These are phyloP conservation scores for Epicampocera succincta DNA, from an alignment of 2,888 invertebrate species.

Conservation along the genomic window DNA sequence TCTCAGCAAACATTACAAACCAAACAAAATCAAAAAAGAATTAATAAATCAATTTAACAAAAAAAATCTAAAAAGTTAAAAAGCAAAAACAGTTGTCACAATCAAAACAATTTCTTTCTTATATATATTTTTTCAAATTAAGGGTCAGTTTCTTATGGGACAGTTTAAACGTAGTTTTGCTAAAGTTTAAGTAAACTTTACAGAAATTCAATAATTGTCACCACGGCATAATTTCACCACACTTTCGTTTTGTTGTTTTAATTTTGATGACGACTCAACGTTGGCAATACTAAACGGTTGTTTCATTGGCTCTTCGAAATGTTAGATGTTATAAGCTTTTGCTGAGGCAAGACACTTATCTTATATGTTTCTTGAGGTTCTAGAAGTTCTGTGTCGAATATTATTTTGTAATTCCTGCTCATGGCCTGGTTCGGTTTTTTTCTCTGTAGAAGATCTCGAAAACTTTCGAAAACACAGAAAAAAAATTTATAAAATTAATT, in stretches of 20 bases:
- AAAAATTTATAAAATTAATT: no score
- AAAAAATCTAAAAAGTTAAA: conserved; percentile 52
- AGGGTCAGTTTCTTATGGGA: conserved; percentile 66
- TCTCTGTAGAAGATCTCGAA: no score
- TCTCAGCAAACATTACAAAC: conserved; percentile 71
- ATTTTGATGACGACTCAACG: conserved; percentile 56
- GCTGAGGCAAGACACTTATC: conserved; percentile 44
- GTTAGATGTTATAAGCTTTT: conserved; percentile 36
- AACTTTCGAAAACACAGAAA: no score
- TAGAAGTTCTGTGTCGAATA: no score
- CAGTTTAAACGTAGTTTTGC: conserved; percentile 61
- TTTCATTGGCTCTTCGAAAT: conserved; percentile 40
- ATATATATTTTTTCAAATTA: conserved; percentile 57
- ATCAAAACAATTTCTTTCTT: conserved; percentile 60
- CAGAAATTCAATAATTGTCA: conserved; percentile 60
- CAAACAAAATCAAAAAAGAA: conserved; percentile 64
- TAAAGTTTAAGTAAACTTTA: conserved; percentile 61
- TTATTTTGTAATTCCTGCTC: no score
- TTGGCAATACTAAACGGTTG: conserved; percentile 59
- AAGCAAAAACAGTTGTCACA: conserved; percentile 63
- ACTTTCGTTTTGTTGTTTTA: conserved; percentile 62
- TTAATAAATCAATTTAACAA: conserved; percentile 61
- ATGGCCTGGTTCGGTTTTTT: no score
- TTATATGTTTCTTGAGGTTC: no score
- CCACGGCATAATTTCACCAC: conserved; percentile 64